Conservation (phyloP, 1,140 invertebrate species). For the Drosophila watanabei region DNA sequence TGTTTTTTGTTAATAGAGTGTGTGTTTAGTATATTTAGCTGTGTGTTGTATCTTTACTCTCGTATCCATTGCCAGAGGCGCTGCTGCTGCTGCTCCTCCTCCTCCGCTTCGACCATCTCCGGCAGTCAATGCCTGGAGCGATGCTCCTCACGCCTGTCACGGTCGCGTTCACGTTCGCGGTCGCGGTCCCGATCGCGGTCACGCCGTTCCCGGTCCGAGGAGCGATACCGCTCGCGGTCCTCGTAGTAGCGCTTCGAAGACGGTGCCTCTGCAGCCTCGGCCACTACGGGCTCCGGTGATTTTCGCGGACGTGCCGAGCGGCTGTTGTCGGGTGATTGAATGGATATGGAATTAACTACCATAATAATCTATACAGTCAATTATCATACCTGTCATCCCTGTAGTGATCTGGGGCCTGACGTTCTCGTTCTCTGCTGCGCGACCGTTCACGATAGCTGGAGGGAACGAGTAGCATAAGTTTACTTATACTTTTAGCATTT, state of each 20-base stretch:
- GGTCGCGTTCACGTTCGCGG: slow-evolving; percentile 88
- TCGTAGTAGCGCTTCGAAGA: slow-evolving; percentile 90
- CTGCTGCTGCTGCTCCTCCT: slow-evolving; percentile 4
- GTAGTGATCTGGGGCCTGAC: slow-evolving; percentile 88
- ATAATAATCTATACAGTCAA: neutral
- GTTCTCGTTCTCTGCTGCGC: slow-evolving; percentile 87
- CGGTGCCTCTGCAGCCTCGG: slow-evolving; percentile 86
- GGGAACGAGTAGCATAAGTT: neutral
- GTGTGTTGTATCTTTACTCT: slow-evolving; percentile 62
- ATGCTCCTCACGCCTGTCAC: slow-evolving; percentile 90
- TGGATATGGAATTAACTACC: slow-evolving; percentile 1
- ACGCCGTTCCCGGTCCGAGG: slow-evolving; percentile 89
- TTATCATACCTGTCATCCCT: slow-evolving; percentile 90
- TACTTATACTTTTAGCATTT: neutral
- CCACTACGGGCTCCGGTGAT: slow-evolving; percentile 86
- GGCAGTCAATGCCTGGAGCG: slow-evolving; percentile 89
- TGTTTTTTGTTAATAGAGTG: slow-evolving; percentile 65
- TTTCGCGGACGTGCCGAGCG: slow-evolving; percentile 88
- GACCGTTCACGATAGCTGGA: slow-evolving; percentile 87
- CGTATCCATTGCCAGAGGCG: slow-evolving; percentile 45
- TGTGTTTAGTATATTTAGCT: slow-evolving; percentile 53
- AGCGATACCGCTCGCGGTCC: slow-evolving; percentile 91
- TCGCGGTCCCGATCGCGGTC: slow-evolving; percentile 89
- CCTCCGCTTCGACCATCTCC: slow-evolving; percentile 6
- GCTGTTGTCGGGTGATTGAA: slow-evolving; percentile 69